phyloP scores from a whole-genome alignment of 2,797 vertebrate genomes.

The Hipposideros larvatus region DNA sequence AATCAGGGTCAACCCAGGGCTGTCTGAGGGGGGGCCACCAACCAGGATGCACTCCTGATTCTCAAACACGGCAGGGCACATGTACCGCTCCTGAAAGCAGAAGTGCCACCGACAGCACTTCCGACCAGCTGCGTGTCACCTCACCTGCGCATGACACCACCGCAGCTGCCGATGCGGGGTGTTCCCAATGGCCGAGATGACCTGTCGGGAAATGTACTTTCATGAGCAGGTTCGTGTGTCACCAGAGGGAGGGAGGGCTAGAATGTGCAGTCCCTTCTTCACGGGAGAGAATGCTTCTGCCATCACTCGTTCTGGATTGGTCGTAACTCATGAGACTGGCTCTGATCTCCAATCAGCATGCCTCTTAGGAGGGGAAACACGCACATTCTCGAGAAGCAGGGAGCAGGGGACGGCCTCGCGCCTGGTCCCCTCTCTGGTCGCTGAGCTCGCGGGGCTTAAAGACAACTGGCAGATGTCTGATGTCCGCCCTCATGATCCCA shows the following conservation, averaged over 20 bases:
- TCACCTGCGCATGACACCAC: background rate
- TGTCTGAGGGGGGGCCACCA: background rate
- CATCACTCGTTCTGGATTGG: background rate
- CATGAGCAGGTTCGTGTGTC: background rate
- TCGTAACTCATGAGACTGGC: background rate
- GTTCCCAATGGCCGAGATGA: background rate
- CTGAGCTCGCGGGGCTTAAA: background rate
- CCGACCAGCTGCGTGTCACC: background rate
- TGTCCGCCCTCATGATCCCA: background rate
- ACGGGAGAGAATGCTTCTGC: background rate
- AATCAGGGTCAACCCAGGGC: background rate
- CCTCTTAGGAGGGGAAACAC: background rate
- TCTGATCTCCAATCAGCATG: rapidly evolving
- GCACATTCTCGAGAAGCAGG: background rate
- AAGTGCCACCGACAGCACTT: background rate
- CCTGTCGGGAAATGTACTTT: background rate
- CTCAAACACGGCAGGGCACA: no score
- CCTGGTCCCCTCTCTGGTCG: background rate
- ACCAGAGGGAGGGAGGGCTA: background rate
- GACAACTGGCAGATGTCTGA: background rate
- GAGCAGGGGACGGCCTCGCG: background rate
- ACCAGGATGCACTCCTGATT: background rate
- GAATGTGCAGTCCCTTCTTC: background rate
- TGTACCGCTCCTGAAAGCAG: background rate
- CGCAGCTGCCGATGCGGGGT: background rate